Evolutionary conservation across 1,140 invertebrate genomes (phyloP).

Genomic region (Habropoda laboriosa): DNA sequence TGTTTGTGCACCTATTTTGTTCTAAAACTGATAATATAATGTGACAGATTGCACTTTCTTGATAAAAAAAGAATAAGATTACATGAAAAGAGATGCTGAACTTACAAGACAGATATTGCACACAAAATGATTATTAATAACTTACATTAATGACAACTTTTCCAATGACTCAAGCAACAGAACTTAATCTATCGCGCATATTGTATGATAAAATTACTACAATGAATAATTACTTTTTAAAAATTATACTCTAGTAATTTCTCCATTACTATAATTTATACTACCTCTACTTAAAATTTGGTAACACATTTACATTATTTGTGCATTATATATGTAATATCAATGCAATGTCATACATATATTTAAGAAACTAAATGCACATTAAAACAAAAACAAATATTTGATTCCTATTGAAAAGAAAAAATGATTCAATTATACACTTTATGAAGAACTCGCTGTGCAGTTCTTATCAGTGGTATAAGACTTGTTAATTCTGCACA

Average conservation of each 20-base stretch:
- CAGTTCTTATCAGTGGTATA: conserved; percentile 95
- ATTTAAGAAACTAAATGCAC: background rate
- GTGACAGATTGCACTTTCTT: background rate
- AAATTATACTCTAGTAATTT: background rate
- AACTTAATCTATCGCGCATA: background rate
- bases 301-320: background rate
- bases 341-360: background rate
- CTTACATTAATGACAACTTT: conserved; percentile 18
- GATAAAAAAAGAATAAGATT: conserved; percentile 29
- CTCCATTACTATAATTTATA: background rate
- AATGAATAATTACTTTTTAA: background rate
- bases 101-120: conserved; percentile 38
- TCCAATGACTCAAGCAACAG: background rate
- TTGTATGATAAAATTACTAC: background rate
- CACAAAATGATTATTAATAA: conserved; percentile 9
- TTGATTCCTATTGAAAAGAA: background rate
- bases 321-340: background rate
- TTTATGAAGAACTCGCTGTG: conserved; percentile 90
- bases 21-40: background rate
- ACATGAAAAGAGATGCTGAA: conserved; percentile 5
- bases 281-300: conserved; percentile 4
- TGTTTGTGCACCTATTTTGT: background rate
- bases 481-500: conserved; percentile 92
- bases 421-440: conserved; percentile 45
- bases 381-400: background rate